phyloP scores from a whole-genome alignment of 2,113 vertebrate genomes.

The Alethe diademata region DNA sequence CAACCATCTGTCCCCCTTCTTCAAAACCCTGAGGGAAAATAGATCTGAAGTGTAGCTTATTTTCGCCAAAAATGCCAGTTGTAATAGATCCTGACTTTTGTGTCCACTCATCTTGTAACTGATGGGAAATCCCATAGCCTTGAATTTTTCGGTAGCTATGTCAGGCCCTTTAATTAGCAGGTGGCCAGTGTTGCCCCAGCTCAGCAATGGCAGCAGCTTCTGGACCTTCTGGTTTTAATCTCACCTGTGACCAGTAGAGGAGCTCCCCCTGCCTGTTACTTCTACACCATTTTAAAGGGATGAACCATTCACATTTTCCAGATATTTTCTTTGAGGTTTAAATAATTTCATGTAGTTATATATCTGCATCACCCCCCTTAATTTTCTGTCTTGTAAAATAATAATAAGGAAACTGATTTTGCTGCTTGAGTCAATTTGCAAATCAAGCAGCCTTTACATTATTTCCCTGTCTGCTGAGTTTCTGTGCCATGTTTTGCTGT shows the following conservation, averaged over 20 bases:
- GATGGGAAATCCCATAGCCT: not conserved
- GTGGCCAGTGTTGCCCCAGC: not conserved
- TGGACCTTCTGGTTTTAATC: not conserved
- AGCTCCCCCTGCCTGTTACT: slow-evolving; percentile 47
- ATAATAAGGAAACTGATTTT: slow-evolving; percentile 38
- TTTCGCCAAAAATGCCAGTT: slow-evolving; percentile 54
- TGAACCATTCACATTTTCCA: not conserved
- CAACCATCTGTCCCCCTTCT: slow-evolving; percentile 64
- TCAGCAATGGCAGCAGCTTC: not conserved
- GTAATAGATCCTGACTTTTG: slow-evolving; percentile 44
- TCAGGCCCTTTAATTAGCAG: not conserved
- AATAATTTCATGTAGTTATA: slow-evolving; percentile 22
- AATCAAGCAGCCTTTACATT: slow-evolving; percentile 33
- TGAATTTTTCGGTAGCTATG: not conserved
- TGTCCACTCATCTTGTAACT: not conserved
- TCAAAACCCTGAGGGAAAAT: slow-evolving; percentile 57
- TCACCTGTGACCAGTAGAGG: slow-evolving; percentile 35
- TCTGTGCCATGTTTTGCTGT: not conserved
- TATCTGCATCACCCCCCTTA: not conserved
- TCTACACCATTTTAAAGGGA: not conserved
- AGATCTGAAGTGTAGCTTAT: slow-evolving; percentile 50
- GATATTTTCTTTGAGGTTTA: not conserved
- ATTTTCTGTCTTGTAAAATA: slow-evolving; percentile 46
- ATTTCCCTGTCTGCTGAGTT: slow-evolving; percentile 21
- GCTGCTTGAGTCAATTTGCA: slow-evolving; percentile 8